These are phyloP conservation scores for Galleria mellonella DNA, from an alignment of 1,140 invertebrate species.

Conservation along the genomic window DNA sequence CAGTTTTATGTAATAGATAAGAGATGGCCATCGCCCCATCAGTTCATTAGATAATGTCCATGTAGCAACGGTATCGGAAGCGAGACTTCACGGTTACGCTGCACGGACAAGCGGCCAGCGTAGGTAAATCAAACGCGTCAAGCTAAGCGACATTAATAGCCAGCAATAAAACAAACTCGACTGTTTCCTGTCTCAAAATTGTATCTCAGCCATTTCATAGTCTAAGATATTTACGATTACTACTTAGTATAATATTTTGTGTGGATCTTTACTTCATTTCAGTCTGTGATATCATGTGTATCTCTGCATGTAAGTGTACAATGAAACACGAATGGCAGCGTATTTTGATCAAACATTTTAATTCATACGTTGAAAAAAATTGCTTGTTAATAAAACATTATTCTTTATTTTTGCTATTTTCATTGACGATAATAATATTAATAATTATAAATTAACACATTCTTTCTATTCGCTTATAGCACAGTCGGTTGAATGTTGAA, in stretches of 20 bases:
- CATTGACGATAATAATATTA: no score
- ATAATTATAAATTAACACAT: no score
- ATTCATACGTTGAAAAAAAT: no score
- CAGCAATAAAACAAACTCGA: conserved; percentile 48
- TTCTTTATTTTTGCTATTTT: no score
- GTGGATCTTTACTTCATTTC: neutral
- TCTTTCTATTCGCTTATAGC: no score
- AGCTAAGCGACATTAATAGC: conserved; percentile 47
- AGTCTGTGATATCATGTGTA: no score
- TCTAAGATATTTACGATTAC: conserved; percentile 25
- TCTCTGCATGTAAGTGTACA: no score
- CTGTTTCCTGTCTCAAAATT: conserved; percentile 50
- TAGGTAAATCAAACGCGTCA: conserved; percentile 42
- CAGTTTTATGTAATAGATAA: conserved; percentile 12
- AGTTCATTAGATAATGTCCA: conserved; percentile 13
- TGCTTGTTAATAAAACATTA: no score
- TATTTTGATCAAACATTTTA: no score
- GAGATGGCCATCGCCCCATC: conserved; percentile 5
- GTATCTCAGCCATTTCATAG: conserved; percentile 22
- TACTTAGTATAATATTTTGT: conserved; percentile 14
- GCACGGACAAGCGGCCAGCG: conserved; percentile 18
- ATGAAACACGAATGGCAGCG: no score
- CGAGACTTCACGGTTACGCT: conserved; percentile 12
- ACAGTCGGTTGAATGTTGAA: no score
- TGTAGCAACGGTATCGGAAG: conserved; percentile 23